phyloP scores from a whole-genome alignment of 2,888 invertebrate genomes.

The Nymphalis polychloros region DNA sequence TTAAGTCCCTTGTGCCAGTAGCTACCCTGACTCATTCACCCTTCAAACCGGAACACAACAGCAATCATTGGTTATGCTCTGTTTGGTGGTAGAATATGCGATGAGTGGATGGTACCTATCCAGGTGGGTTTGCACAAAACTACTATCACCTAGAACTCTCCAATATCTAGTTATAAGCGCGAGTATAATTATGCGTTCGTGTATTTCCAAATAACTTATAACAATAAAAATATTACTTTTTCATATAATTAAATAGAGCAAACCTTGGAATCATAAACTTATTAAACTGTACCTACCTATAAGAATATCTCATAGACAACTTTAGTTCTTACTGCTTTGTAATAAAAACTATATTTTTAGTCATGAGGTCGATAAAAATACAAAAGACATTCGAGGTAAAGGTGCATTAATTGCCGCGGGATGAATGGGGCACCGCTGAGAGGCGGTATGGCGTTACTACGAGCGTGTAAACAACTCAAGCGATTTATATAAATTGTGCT shows the following conservation, averaged over 20 bases:
- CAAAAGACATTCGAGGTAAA: constrained; percentile 52
- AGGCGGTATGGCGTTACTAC: constrained; percentile 39
- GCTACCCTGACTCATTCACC: too few species aligned
- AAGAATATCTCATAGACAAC: not conserved
- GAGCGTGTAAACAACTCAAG: constrained; percentile 37
- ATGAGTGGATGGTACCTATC: too few species aligned
- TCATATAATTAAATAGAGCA: not conserved
- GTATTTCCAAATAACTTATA: too few species aligned
- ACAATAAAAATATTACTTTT: too few species aligned
- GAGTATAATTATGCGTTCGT: too few species aligned
- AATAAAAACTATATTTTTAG: not conserved
- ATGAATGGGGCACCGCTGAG: constrained; percentile 51
- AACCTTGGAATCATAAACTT: not conserved
- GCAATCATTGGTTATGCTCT: too few species aligned
- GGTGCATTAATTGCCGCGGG: constrained; percentile 71
- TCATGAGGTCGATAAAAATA: constrained; percentile 37
- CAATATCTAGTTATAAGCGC: too few species aligned
- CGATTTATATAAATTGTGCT: not conserved
- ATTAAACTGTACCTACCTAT: not conserved
- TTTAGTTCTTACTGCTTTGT: not conserved
- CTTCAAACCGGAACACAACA: too few species aligned
- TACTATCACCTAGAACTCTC: too few species aligned
- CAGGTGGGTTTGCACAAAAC: too few species aligned
- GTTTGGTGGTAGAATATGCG: too few species aligned
- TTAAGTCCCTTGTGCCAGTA: too few species aligned